A percentile compares a stretch with the other conserved stretches of the same genome.
These are phyloP conservation scores for Meandrina meandrites DNA, from an alignment of 92 coral and sea anemone species.

Conservation along the genomic window DNA sequence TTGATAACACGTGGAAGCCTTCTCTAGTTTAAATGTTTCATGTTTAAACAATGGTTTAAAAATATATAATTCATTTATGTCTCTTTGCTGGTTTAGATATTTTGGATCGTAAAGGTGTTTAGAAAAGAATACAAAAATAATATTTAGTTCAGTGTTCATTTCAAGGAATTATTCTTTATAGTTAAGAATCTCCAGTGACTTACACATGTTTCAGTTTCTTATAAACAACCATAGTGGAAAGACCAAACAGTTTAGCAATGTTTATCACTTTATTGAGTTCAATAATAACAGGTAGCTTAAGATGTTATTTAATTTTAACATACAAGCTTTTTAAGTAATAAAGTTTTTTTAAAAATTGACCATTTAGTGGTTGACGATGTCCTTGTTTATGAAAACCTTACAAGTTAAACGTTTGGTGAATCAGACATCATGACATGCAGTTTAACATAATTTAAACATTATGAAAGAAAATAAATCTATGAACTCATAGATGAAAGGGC, in stretches of 20 bases:
- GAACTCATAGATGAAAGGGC: background rate
- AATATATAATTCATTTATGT: background rate
- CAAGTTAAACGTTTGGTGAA: background rate
- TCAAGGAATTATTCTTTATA: background rate
- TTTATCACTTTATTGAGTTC: slow-evolving; percentile 44
- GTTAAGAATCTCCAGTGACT: background rate
- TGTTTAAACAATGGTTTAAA: background rate
- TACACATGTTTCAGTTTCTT: background rate
- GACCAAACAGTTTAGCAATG: slow-evolving; percentile 30
- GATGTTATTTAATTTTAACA: slow-evolving; percentile 4
- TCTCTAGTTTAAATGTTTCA: background rate
- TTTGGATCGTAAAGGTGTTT: background rate
- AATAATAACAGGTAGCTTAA: background rate
- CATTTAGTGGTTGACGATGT: background rate
- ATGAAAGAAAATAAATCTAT: background rate
- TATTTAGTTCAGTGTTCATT: slow-evolving; percentile 5
- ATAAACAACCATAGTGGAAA: background rate
- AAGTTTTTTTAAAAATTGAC: background rate
- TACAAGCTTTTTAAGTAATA: background rate
- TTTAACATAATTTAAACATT: slow-evolving; percentile 2
- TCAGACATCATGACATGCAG: background rate
- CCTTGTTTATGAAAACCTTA: background rate
- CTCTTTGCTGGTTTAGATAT: background rate
- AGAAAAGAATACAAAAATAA: background rate
- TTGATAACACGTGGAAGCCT: background rate